Percentiles rank a stretch among this genome's conserved stretches.
Conservation (phyloP, 2,113 vertebrate species). For the Romanogobio albipinnatus region DNA sequence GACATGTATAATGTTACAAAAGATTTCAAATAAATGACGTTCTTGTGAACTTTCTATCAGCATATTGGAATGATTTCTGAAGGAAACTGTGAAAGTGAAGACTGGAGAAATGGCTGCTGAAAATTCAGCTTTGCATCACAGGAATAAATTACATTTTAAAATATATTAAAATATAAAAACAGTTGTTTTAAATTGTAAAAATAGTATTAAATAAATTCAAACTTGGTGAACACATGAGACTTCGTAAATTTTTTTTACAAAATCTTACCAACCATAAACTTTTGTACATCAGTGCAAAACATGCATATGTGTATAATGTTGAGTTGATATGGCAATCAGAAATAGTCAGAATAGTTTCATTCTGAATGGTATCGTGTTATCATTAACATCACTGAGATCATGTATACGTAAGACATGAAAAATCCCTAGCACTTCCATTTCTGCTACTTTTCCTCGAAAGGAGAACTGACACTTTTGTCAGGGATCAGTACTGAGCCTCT, state of each 20-base stretch:
- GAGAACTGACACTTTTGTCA: slow-evolving; percentile 33
- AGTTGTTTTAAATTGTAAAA: neutral
- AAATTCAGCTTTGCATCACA: neutral
- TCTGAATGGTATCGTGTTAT: neutral
- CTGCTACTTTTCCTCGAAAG: slow-evolving; percentile 39
- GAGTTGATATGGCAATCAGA: neutral
- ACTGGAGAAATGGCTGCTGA: neutral
- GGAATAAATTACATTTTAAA: neutral
- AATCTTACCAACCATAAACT: too few species aligned
- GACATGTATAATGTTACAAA: too few species aligned
- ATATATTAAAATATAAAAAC: neutral
- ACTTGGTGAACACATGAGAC: neutral
- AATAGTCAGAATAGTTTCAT: neutral
- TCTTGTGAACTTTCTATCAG: too few species aligned
- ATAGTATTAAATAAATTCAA: neutral
- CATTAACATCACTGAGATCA: neutral
- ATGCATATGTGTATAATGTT: neutral
- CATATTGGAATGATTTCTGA: neutral
- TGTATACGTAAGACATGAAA: neutral
- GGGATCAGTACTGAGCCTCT: neutral
- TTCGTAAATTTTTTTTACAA: too few species aligned
- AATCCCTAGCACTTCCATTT: slow-evolving; percentile 11
- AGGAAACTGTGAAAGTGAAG: neutral
- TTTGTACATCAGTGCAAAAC: neutral
- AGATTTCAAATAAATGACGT: too few species aligned